These are phyloP conservation scores for Amphimallon solstitiale DNA, from an alignment of 2,888 invertebrate species.

Conservation along the genomic window DNA sequence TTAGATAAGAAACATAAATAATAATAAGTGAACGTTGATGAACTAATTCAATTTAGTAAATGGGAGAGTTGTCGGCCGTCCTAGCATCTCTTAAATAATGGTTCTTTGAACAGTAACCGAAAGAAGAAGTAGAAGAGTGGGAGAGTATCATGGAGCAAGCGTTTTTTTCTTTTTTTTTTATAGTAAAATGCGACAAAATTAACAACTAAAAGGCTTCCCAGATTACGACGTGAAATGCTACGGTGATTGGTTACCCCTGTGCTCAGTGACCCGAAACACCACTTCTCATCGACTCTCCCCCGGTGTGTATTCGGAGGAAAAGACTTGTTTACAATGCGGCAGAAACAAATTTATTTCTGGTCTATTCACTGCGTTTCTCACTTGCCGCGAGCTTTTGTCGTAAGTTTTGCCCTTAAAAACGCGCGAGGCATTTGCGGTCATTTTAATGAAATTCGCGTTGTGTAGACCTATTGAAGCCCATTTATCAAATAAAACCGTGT, in stretches of 20 bases:
- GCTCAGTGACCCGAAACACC: constrained; percentile 19
- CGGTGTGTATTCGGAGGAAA: neutral
- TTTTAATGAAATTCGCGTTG: constrained; percentile 12
- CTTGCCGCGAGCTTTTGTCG: constrained; percentile 5
- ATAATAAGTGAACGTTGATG: constrained; percentile 14
- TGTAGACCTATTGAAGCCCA: constrained; percentile 6
- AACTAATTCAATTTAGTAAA: constrained; percentile 14
- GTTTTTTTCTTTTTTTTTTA: too few relatives aligned
- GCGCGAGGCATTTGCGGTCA: constrained; percentile 15
- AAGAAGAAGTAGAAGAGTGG: too few relatives aligned
- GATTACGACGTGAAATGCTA: constrained; percentile 18
- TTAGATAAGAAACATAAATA: constrained; percentile 9
- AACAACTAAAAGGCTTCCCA: constrained; percentile 23
- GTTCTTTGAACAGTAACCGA: neutral
- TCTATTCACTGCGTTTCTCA: neutral
- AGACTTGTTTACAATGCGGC: constrained; percentile 24
- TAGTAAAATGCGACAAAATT: constrained; percentile 16
- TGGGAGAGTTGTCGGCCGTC: neutral
- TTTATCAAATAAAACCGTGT: constrained; percentile 16
- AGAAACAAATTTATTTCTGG: constrained; percentile 18
- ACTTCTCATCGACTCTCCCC: constrained; percentile 8
- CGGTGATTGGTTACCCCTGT: constrained; percentile 6
- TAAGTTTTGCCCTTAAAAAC: constrained; percentile 13
- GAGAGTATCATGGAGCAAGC: too few relatives aligned
- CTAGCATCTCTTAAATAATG: constrained; percentile 6